These are phyloP conservation scores for Toxotes jaculatrix DNA, from an alignment of 2,113 vertebrate species.

Conservation along the genomic window DNA sequence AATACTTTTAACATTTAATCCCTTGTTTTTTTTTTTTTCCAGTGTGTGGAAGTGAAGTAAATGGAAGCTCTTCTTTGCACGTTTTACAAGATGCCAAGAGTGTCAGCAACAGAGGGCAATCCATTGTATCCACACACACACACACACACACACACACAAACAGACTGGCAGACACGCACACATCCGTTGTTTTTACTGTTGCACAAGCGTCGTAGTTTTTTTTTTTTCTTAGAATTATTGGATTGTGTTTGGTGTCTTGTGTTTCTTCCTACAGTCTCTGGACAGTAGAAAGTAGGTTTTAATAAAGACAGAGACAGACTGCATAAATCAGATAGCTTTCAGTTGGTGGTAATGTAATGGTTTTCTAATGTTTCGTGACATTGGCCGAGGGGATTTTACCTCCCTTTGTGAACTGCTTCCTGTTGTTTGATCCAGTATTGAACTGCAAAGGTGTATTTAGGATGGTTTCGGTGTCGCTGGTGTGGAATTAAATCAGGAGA, in stretches of 20 bases:
- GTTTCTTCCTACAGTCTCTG: constrained; percentile 33
- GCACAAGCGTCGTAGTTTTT: constrained; percentile 40
- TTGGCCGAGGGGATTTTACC: constrained; percentile 36
- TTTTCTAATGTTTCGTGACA: constrained; percentile 51
- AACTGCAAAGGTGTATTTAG: constrained; percentile 55
- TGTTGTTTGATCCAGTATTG: constrained; percentile 40
- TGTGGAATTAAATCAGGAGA: constrained; percentile 73
- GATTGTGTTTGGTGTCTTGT: constrained; percentile 56
- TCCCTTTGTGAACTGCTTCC: constrained; percentile 55
- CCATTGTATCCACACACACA: constrained; percentile 36
- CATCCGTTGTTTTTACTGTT: constrained; percentile 37
- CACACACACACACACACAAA: background rate
- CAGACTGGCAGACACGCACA: background rate
- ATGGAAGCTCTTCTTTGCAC: constrained; percentile 56
- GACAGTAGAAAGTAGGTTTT: constrained; percentile 12
- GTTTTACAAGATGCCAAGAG: constrained; percentile 53
- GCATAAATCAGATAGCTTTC: constrained; percentile 36
- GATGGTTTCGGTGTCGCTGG: constrained; percentile 46
- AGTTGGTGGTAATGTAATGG: constrained; percentile 43
- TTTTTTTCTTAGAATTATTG: constrained; percentile 36
- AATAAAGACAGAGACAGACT: constrained; percentile 16
- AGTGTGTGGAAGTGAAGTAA: constrained; percentile 44
- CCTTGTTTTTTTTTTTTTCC: background rate
- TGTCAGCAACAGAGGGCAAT: constrained; percentile 13
- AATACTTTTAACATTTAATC: constrained; percentile 20